These are phyloP conservation scores for Callipepla squamata DNA, from an alignment of 2,113 vertebrate species.

Conservation along the genomic window DNA sequence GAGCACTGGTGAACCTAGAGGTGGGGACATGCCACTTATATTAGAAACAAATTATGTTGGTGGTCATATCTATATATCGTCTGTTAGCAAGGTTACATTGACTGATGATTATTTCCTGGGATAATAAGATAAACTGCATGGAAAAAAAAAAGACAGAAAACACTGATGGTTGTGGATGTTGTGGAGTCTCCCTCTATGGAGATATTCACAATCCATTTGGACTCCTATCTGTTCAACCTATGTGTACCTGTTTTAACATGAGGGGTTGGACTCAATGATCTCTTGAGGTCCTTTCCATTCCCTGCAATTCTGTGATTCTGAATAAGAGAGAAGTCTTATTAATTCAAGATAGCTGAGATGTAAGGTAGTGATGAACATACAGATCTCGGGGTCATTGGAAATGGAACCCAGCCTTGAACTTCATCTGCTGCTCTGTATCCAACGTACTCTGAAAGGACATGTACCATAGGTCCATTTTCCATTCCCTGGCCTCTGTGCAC, in stretches of 20 bases:
- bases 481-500: background rate
- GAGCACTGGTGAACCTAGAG: background rate
- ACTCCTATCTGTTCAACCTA: too few species aligned
- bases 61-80: background rate
- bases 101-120: accelerated
- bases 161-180: background rate
- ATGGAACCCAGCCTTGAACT: background rate
- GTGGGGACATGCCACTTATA: background rate
- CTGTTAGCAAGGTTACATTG: background rate
- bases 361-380: background rate
- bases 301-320: too few species aligned
- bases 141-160: background rate
- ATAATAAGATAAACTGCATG: background rate
- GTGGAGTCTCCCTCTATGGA: too few species aligned
- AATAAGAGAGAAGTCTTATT: background rate
- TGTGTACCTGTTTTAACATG: too few species aligned
- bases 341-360: accelerated
- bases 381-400: accelerated
- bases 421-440: background rate
- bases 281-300: too few species aligned
- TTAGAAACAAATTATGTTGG: background rate
- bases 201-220: too few species aligned
- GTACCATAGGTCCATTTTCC: background rate
- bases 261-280: too few species aligned
- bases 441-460: background rate